A percentile compares a stretch with the other conserved stretches of the same genome.
Conservation (phyloP, 2,888 invertebrate genomes). For the Lasioglossum vierecki region DNA sequence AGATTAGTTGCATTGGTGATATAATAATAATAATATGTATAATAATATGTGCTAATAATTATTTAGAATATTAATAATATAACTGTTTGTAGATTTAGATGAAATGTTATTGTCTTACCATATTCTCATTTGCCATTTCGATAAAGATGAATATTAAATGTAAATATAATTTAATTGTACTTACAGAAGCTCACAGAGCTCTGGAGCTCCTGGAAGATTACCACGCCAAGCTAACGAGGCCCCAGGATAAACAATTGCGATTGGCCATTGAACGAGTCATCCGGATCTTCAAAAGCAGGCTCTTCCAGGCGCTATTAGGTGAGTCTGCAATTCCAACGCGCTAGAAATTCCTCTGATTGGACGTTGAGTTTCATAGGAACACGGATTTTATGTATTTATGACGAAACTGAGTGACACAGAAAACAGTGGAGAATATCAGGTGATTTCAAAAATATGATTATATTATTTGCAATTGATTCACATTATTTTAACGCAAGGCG, state of each 20-base stretch:
- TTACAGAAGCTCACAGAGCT: conserved; percentile 98
- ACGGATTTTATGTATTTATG: no score
- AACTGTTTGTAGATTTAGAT: no score
- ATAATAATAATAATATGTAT: no score
- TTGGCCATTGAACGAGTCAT: conserved; percentile 99
- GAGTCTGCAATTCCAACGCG: conserved; percentile 83
- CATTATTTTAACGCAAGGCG: background rate
- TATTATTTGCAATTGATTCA: background rate
- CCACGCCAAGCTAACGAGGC: conserved; percentile 96
- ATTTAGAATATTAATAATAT: no score
- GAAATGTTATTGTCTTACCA: no score
- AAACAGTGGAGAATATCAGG: background rate
- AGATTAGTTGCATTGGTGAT: no score
- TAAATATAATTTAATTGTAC: conserved; percentile 33
- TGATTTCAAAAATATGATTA: background rate
- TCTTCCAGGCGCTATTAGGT: conserved; percentile 99
- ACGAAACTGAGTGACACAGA: background rate
- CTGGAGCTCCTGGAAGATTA: conserved; percentile 99
- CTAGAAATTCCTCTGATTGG: no score
- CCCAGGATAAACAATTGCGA: conserved; percentile 97
- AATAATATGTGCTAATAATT: no score
- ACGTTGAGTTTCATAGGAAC: no score
- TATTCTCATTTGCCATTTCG: no score
- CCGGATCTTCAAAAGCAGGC: conserved; percentile 98
- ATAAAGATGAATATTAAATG: no score